Evolutionary conservation across 2,113 vertebrate species (phyloP), one percentile per base, ranked within the genome.

Genomic region (Polyodon spathula): DNA sequence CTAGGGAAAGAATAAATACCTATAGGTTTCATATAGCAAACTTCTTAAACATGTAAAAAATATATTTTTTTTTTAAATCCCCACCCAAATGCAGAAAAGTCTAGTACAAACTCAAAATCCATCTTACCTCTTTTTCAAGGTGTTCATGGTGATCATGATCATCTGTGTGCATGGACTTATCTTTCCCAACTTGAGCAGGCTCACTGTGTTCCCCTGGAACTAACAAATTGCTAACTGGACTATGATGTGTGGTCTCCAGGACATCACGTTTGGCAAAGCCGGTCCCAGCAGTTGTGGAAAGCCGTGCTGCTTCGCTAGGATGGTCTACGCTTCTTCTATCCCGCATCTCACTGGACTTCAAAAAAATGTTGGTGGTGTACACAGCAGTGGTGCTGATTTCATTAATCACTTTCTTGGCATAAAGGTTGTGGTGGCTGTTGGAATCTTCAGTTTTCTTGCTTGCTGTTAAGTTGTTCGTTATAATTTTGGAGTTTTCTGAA

Each of bases 401-500:
- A 37, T 68, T 76, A 2, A 73, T 56, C 0, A 58, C 3, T 56
- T 68, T 87, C 58, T 88, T 89, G 57, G 72, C 60, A 40, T 75
- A 74, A 2, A 78, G 66, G 59, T 76, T 84, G 66, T 80, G 79
- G 62, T 65, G 79, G 1, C 69, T 65, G 4, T 76, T 80, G 0
- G 8, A 40, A 0, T 66, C 63, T 62, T 86, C 79, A 4, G 0
- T 66, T 63, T 76, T 84, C 53, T 81, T 82, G 15, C 61, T 63
- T 8, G 5, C 3, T 2, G 10, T 2, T 4, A 14, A 41, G 6
- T 59, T 71, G 40, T 6, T 63, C 60, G 9, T 5, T 58, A 56
- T 50, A 3, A 41, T 58, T 8, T 65, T 59, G 0, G 57, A 5
- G 14, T 8, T 42, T 52, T 65, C 58, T 6, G 59, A 15, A 5